A percentile compares a stretch with the other conserved stretches of the same genome.
Conservation (phyloP, 2,797 vertebrate species). For the Melanotaenia pygmaea region DNA sequence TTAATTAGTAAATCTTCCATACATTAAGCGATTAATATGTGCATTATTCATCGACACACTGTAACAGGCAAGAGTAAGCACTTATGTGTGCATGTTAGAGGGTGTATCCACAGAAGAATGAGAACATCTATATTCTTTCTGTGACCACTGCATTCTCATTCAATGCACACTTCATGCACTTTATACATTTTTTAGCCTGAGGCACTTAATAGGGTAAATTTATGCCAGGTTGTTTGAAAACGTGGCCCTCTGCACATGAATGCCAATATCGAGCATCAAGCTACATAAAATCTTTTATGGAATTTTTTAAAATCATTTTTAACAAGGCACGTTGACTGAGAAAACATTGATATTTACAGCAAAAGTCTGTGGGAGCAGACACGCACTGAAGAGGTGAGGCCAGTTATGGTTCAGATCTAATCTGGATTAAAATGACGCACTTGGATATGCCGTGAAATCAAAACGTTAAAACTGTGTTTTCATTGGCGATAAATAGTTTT, state of each 20-base stretch:
- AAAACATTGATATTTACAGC: constrained; percentile 59
- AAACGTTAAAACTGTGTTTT: constrained; percentile 27
- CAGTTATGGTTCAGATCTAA: constrained; percentile 36
- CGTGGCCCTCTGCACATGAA: constrained; percentile 31
- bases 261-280: constrained; percentile 46
- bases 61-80: constrained; percentile 47
- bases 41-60: constrained; percentile 72
- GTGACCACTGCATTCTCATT: constrained; percentile 55
- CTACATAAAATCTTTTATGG: constrained; percentile 52
- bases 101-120: constrained; percentile 33
- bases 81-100: constrained; percentile 51
- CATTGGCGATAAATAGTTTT: constrained; percentile 20
- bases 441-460: constrained; percentile 48
- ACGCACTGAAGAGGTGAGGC: constrained; percentile 18
- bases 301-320: constrained; percentile 61
- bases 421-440: constrained; percentile 8
- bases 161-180: constrained; percentile 42
- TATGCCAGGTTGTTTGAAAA: constrained; percentile 60
- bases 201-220: constrained; percentile 57
- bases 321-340: constrained; percentile 56
- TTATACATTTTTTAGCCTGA: constrained; percentile 42
- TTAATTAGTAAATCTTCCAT: constrained; percentile 59
- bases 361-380: constrained; percentile 39
- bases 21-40: constrained; percentile 63
- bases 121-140: constrained; percentile 57